A percentile compares a stretch with the other conserved stretches of the same genome.
Evolutionary conservation across 2,113 vertebrate genomes (phyloP).

Genomic region (Grus americana): DNA sequence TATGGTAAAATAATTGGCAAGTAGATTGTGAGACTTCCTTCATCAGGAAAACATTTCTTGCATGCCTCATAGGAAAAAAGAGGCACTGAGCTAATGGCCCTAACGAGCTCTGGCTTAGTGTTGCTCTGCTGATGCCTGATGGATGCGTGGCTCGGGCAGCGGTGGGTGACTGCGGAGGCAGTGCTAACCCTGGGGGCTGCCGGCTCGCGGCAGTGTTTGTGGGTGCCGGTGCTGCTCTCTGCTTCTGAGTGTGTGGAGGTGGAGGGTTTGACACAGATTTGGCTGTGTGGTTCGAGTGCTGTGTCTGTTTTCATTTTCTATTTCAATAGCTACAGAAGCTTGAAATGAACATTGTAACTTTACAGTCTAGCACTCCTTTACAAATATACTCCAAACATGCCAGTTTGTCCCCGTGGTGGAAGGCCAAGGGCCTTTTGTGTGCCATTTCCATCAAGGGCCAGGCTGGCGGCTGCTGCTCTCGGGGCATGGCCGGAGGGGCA

Average conservation of each 20-base stretch:
- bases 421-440: not conserved
- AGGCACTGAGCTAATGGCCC: not conserved
- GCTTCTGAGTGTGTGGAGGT: fast-evolving
- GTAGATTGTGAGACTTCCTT: not conserved
- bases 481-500: not conserved
- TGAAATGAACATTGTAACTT: not conserved
- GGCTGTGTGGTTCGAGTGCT: not conserved
- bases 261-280: not conserved
- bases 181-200: not conserved
- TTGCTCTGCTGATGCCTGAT: not conserved
- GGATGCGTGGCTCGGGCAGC: not conserved
- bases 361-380: too few species aligned
- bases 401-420: not conserved
- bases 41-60: not conserved
- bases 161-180: not conserved
- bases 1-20: not conserved
- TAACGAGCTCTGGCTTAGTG: not conserved
- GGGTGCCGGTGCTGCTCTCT: not conserved
- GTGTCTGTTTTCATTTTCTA: not conserved
- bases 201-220: not conserved
- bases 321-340: not conserved
- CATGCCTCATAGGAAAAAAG: not conserved
- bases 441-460: not conserved
- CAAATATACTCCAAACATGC: not conserved
- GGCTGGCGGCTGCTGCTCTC: not conserved